A percentile compares a stretch with the other conserved stretches of the same genome.
These are phyloP conservation scores for Chrysolina oricalcia DNA, from an alignment of 2,888 invertebrate species.

Conservation along the genomic window DNA sequence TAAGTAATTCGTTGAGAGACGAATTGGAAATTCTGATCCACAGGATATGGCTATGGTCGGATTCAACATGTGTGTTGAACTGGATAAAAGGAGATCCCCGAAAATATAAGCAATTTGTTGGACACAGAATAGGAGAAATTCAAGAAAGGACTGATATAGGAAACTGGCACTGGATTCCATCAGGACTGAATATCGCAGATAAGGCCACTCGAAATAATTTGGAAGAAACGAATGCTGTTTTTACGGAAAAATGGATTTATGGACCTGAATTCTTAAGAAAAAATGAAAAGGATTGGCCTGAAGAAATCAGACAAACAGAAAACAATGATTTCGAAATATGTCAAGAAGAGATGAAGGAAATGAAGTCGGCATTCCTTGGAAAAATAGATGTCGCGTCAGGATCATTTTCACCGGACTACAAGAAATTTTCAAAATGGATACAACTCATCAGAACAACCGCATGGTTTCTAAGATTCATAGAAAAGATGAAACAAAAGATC, in stretches of 20 bases:
- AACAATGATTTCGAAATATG: not conserved
- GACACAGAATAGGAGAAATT: slow-evolving; percentile 53
- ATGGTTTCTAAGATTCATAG: too few species aligned
- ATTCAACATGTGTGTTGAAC: slow-evolving; percentile 2
- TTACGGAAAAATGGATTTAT: not conserved
- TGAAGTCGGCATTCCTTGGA: too few species aligned
- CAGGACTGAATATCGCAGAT: slow-evolving; percentile 54
- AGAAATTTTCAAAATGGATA: too few species aligned
- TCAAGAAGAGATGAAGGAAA: too few species aligned
- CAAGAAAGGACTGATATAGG: slow-evolving; percentile 47
- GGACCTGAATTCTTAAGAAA: slow-evolving; percentile 6
- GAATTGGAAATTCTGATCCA: not conserved
- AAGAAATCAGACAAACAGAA: not conserved
- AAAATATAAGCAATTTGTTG: slow-evolving; percentile 33
- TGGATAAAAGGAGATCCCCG: slow-evolving; percentile 21
- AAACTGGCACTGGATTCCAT: slow-evolving; percentile 49
- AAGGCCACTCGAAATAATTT: slow-evolving; percentile 45
- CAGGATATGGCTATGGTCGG: not conserved
- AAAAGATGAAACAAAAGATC: too few species aligned
- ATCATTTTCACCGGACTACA: too few species aligned
- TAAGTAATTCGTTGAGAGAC: not conserved
- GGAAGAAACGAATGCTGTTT: slow-evolving; percentile 11
- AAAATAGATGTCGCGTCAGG: too few species aligned
- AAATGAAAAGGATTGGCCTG: slow-evolving; percentile 18
- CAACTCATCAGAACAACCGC: too few species aligned